Evolutionary conservation across 2,797 vertebrate species (phyloP).

Genomic region (Ceyx erithaca): DNA sequence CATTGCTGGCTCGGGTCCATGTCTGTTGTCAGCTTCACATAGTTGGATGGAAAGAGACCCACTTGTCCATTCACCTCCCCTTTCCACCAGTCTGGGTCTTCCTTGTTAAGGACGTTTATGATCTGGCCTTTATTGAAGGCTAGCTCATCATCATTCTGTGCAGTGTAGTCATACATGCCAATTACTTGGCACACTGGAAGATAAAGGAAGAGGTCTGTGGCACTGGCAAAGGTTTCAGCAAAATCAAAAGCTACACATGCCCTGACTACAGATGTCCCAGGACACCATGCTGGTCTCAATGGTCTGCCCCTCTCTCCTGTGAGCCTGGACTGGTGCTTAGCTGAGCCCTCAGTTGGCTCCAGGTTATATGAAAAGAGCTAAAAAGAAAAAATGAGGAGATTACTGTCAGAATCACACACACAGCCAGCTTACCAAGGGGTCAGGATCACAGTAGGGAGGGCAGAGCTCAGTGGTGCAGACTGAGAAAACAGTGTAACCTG

Average conservation of each 20-base stretch:
- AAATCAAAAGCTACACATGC: background rate
- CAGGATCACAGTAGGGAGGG: background rate
- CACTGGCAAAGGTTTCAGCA: background rate
- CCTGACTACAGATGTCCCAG: background rate
- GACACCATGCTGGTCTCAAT: background rate
- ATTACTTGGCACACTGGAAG: constrained; percentile 95
- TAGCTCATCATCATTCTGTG: constrained; percentile 97
- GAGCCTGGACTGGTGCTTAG: background rate
- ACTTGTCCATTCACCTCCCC: constrained; percentile 93
- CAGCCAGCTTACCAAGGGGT: background rate
- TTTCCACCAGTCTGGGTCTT: constrained; percentile 99
- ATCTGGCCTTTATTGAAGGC: constrained; percentile 96
- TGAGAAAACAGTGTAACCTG: background rate
- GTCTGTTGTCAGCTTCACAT: constrained; percentile 97
- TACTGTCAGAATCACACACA: background rate
- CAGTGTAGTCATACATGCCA: constrained; percentile 97
- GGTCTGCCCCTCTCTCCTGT: background rate
- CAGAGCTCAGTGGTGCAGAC: background rate
- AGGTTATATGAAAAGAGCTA: background rate
- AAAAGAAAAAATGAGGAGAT: background rate
- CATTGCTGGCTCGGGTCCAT: constrained; percentile 98
- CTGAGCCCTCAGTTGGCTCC: background rate
- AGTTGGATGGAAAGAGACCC: constrained; percentile 98
- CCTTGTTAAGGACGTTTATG: constrained; percentile 95
- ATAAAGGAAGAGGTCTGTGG: constrained; percentile 35